Evolutionary conservation across 2,888 invertebrate genomes (phyloP).

Genomic region (Aspidiotus destructor): DNA sequence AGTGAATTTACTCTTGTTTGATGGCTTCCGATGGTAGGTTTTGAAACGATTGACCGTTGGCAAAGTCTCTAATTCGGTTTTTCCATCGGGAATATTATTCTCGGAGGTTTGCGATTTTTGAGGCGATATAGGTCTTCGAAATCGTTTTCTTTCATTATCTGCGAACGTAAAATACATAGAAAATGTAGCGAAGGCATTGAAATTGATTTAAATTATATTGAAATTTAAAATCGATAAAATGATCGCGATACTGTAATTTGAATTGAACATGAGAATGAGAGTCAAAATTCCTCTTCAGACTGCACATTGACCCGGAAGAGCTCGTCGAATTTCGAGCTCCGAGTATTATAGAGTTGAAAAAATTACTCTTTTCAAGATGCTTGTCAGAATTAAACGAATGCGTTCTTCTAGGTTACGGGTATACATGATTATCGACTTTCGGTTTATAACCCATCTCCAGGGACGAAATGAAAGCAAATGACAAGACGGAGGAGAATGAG

Average conservation of each 20-base stretch:
- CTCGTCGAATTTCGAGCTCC: too few relatives aligned
- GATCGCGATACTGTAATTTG: not conserved
- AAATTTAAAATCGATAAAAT: not conserved
- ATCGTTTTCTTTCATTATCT: conserved; percentile 27
- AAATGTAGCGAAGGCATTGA: not conserved
- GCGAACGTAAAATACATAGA: not conserved
- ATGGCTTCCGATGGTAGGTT: conserved; percentile 16
- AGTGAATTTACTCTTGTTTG: conserved; percentile 10
- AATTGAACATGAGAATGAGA: too few relatives aligned
- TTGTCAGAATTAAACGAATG: too few relatives aligned
- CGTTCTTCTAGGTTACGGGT: too few relatives aligned
- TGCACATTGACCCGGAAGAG: too few relatives aligned
- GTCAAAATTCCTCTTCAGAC: too few relatives aligned
- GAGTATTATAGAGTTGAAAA: too few relatives aligned
- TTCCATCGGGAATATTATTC: conserved; percentile 19
- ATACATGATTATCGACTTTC: too few relatives aligned
- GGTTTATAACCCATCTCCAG: too few relatives aligned
- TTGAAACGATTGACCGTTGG: conserved; percentile 14
- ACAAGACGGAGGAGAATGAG: too few relatives aligned
- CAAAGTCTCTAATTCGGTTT: conserved; percentile 7
- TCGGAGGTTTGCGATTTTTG: conserved; percentile 14
- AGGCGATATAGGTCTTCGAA: conserved; percentile 11
- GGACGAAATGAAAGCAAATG: too few relatives aligned
- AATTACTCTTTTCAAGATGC: too few relatives aligned
- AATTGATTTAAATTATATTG: not conserved